Evolutionary conservation across 2,888 invertebrate species (phyloP), one percentile per base, ranked within the genome.

Genomic region (Eretmocerus hayati): DNA sequence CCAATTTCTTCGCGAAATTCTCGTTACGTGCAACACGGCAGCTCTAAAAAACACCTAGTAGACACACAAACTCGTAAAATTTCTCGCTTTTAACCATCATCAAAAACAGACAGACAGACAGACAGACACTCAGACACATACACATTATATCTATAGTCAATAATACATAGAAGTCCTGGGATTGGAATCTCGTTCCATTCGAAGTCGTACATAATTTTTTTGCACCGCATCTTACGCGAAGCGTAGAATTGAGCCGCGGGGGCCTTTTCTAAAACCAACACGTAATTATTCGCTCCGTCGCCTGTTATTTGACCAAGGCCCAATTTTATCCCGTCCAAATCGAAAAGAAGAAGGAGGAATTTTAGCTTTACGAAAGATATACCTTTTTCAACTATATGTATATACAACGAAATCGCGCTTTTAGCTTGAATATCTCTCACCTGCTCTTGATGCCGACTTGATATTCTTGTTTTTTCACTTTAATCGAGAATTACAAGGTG

Each of bases 221-320:
- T 30, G 8, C 19, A 18, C 36, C 36, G 9, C 36, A 1, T 13
- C 19, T 13, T 2, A 19, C n/a, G 2, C 33, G n/a, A 13, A 13
- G 33, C 9, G 13, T 9, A 33, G 5, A 6, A 11, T 8, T 9
- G 66, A 66, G 62, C 64, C 61, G 60, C 59, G 56, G 52, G 56
- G 53, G 62, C 62, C 58, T 67, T 68, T 70, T 69, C 70, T 68
- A 71, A 71, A 71, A 71, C 69, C 69, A 70, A 71, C 69, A 71
- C 67, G 66, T 67, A 69, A 70, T 71, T 70, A 71, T 69, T 66
- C 60, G 38, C 35, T 5, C 46, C 64, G 59, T 62, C 62, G 62
- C 56, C 64, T 60, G 64, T 66, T 64, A 63, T 66, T 53, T 55
- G 26, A 11, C 8, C 26, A 26, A 26, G 26, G 26, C 6, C 6